These are phyloP conservation scores for Sciurus vulgaris DNA, from an alignment of 2,797 vertebrate genomes.

Conservation along the genomic window DNA sequence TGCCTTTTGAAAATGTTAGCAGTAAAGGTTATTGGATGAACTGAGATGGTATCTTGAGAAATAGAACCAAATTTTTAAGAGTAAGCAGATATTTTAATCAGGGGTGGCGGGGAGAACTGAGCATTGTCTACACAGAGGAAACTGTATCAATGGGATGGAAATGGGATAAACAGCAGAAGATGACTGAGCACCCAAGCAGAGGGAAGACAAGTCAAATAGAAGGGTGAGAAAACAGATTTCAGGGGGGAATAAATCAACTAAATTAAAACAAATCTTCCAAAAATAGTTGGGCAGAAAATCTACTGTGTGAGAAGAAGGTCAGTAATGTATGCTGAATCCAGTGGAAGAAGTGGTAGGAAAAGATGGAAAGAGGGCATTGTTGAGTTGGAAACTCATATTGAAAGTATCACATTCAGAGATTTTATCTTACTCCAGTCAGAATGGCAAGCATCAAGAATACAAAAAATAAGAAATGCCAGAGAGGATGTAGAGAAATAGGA, in stretches of 20 bases:
- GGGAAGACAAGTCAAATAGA: background rate
- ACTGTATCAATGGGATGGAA: background rate
- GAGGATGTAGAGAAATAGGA: too few species aligned
- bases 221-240: background rate
- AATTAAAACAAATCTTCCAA: background rate
- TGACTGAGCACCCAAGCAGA: background rate
- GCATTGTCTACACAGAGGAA: background rate
- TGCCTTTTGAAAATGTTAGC: background rate
- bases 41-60: constrained; percentile 5
- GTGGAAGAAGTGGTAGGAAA: background rate
- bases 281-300: background rate
- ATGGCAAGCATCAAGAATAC: too few species aligned
- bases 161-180: background rate
- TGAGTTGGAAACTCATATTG: background rate
- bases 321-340: background rate
- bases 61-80: constrained; percentile 24
- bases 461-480: too few species aligned
- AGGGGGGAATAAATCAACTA: background rate
- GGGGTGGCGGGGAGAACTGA: background rate
- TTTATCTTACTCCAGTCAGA: too few species aligned
- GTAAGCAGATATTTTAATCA: background rate
- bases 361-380: background rate
- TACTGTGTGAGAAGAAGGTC: background rate
- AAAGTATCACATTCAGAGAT: background rate
- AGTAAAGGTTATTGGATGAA: background rate